Evolutionary conservation across 1,140 invertebrate species (phyloP).

Genomic region (honey bee (Apis mellifera)): DNA sequence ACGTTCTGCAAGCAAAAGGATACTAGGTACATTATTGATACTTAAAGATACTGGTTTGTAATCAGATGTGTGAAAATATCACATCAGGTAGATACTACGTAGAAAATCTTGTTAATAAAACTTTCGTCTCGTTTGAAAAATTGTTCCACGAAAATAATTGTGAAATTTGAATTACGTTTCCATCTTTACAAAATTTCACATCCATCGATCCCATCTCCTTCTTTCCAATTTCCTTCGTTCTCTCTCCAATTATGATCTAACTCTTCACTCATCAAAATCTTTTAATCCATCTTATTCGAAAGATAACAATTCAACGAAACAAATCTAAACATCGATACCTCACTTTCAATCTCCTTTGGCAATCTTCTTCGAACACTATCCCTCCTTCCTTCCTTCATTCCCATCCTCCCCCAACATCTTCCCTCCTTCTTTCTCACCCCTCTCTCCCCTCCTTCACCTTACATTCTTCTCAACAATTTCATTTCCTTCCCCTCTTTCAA

Average conservation of each 20-base stretch:
- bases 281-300: neutral
- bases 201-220: neutral
- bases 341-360: neutral
- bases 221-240: neutral
- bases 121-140: neutral
- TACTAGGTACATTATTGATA: neutral
- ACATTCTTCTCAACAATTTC: neutral
- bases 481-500: constrained; percentile 20
- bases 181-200: neutral
- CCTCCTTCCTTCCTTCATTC: too few species aligned
- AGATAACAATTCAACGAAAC: neutral
- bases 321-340: too few species aligned
- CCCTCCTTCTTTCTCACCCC: too few species aligned
- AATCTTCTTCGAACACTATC: too few species aligned
- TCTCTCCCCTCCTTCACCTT: neutral
- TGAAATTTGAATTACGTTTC: neutral
- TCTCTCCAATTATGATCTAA: neutral
- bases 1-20: neutral
- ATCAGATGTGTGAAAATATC: neutral
- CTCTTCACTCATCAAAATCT: neutral
- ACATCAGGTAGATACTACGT: too few species aligned
- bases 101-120: neutral
- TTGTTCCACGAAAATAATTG: neutral
- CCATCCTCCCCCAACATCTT: neutral
- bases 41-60: neutral